Evolutionary conservation across 1,140 invertebrate species (phyloP).

Genomic region (Proales similis): DNA sequence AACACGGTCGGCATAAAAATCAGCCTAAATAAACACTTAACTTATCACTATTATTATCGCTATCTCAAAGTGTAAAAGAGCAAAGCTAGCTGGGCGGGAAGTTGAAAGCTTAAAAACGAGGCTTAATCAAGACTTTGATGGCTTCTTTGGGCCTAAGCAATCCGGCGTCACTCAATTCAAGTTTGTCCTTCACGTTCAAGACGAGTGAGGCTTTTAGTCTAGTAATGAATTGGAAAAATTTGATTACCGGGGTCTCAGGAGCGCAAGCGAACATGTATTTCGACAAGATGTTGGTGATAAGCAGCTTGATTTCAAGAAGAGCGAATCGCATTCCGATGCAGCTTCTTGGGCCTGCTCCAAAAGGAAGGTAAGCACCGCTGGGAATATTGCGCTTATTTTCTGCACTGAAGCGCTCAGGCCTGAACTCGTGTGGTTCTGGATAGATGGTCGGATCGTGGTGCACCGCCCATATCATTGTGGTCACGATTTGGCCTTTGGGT

Average conservation of each 20-base stretch:
- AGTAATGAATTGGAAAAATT: too few relatives aligned
- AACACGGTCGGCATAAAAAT: too few relatives aligned
- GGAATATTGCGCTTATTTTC: slow-evolving; percentile 45
- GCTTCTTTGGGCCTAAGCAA: slow-evolving; percentile 5
- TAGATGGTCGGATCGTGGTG: slow-evolving; percentile 54
- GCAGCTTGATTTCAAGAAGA: slow-evolving; percentile 62
- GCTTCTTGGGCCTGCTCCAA: slow-evolving; percentile 58
- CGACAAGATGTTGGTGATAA: slow-evolving; percentile 48
- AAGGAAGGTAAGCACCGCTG: slow-evolving; percentile 57
- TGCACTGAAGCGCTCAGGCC: slow-evolving; percentile 47
- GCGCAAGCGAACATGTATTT: slow-evolving; percentile 43
- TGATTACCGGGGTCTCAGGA: slow-evolving; percentile 42
- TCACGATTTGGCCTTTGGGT: slow-evolving; percentile 51
- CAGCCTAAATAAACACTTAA: too few relatives aligned
- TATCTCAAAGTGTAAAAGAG: too few relatives aligned
- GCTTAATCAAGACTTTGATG: too few relatives aligned
- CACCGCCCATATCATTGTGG: slow-evolving; percentile 55
- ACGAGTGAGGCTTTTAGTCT: too few relatives aligned
- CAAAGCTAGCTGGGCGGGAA: too few relatives aligned
- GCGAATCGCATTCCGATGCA: slow-evolving; percentile 61
- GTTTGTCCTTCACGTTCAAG: too few relatives aligned
- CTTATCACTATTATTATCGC: too few relatives aligned
- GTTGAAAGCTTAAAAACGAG: too few relatives aligned
- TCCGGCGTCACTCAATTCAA: slow-evolving; percentile 25
- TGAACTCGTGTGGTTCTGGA: slow-evolving; percentile 50